Conservation (phyloP, 2,113 vertebrate genomes). For the Malurus cyaneus region DNA sequence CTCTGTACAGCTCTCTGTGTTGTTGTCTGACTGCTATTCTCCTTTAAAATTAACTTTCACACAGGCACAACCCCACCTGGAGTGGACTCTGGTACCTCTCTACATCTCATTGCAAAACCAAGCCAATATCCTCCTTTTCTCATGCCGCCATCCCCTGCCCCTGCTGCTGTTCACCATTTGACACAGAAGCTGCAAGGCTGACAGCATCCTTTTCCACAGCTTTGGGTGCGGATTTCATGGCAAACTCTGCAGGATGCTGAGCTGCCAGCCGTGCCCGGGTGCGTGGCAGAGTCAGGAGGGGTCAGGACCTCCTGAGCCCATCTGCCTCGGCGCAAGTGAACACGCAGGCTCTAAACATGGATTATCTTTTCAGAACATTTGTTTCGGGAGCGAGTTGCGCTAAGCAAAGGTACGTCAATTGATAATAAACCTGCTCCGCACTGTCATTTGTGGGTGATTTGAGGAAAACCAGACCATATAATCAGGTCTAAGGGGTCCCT, state of each 20-base stretch:
- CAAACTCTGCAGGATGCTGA: accelerated
- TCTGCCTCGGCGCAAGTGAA: slow-evolving; percentile 17
- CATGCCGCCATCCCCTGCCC: background rate
- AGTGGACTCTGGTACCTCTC: background rate
- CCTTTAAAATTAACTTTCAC: background rate
- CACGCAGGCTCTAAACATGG: slow-evolving; percentile 21
- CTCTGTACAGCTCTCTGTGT: background rate
- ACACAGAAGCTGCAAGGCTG: background rate
- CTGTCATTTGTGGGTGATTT: slow-evolving; percentile 74
- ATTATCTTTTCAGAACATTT: slow-evolving; percentile 67
- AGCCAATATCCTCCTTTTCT: background rate
- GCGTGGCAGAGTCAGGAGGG: background rate
- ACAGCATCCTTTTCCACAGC: background rate
- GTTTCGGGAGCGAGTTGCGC: slow-evolving; percentile 49
- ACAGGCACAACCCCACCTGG: background rate
- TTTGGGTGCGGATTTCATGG: accelerated
- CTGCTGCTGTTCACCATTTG: background rate
- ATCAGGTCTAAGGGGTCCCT: slow-evolving; percentile 74
- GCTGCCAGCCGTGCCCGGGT: background rate
- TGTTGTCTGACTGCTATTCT: background rate
- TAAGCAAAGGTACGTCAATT: slow-evolving; percentile 72
- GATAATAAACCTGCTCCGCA: slow-evolving; percentile 68
- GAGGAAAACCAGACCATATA: slow-evolving; percentile 76
- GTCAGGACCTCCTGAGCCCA: slow-evolving; percentile 47
- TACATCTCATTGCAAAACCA: background rate